These are phyloP conservation scores for Discoglossus pictus DNA, from an alignment of 2,797 vertebrate species.

Conservation along the genomic window DNA sequence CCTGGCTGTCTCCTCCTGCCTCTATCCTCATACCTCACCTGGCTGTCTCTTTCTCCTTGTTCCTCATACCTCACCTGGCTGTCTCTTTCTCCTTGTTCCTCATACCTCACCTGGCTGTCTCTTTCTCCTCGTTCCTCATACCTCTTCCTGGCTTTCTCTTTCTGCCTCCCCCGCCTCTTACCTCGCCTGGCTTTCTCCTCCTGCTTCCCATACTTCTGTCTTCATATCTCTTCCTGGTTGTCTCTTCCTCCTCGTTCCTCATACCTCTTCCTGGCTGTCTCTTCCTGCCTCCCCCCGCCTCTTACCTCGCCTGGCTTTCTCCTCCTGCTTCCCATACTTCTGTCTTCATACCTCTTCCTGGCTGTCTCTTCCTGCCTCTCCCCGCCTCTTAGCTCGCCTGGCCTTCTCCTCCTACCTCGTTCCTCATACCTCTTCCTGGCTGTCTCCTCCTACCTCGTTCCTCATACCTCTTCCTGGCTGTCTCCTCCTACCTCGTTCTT, in stretches of 20 bases:
- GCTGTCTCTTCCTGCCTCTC: background rate
- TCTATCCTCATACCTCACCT: too few species aligned
- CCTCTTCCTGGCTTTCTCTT: background rate
- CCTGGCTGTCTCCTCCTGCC: background rate
- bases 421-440: background rate
- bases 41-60: too few species aligned
- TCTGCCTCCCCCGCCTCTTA: background rate
- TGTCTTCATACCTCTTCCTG: too few species aligned
- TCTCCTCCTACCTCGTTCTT: too few species aligned
- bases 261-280: too few species aligned
- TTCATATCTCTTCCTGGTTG: too few species aligned
- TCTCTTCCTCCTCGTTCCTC: too few species aligned
- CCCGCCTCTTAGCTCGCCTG: background rate
- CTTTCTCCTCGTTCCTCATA: background rate
- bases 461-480: too few species aligned
- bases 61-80: too few species aligned
- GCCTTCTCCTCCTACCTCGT: background rate
- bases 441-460: too few species aligned
- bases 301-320: background rate
- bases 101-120: background rate
- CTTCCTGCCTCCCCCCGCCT: too few species aligned
- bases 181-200: background rate
- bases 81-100: background rate
- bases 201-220: too few species aligned
- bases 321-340: background rate